phyloP scores from a whole-genome alignment of 2,113 vertebrate genomes.

The Chionis minor region DNA sequence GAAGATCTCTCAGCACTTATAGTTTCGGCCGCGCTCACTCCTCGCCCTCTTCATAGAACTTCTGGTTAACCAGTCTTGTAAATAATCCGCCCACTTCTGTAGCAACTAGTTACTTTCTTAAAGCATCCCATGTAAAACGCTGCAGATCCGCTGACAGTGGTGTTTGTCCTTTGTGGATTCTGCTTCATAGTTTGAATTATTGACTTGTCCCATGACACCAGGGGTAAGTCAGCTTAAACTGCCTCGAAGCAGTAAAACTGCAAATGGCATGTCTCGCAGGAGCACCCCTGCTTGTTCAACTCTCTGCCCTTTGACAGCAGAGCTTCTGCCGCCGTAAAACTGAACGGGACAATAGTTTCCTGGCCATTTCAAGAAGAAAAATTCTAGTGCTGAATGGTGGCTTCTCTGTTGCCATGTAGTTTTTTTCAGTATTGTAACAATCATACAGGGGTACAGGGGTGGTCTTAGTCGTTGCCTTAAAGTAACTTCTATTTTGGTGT shows the following conservation, averaged over 20 bases:
- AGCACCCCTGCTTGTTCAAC: not conserved
- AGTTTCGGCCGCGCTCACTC: rapidly evolving
- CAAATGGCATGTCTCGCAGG: rapidly evolving
- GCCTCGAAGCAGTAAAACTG: not conserved
- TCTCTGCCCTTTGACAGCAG: too few relatives aligned
- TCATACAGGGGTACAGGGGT: rapidly evolving
- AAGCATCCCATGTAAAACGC: not conserved
- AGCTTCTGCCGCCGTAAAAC: not conserved
- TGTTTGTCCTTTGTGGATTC: not conserved
- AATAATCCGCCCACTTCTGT: not conserved
- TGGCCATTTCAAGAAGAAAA: not conserved
- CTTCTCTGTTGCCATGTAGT: not conserved
- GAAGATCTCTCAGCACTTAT: rapidly evolving
- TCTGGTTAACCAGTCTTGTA: rapidly evolving
- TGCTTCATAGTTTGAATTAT: rapidly evolving
- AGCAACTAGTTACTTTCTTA: rapidly evolving
- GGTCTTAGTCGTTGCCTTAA: not conserved
- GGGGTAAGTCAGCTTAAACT: not conserved
- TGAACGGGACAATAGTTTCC: not conserved
- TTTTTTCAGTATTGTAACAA: not conserved
- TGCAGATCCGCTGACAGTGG: rapidly evolving
- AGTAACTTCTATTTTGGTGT: not conserved
- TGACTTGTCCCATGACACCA: rapidly evolving
- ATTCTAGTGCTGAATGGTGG: not conserved
- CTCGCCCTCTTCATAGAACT: not conserved